Percentiles rank a stretch among this genome's conserved stretches.
phyloP scores from a whole-genome alignment of 2,888 invertebrate species.

The Apomyelois bistriatella region DNA sequence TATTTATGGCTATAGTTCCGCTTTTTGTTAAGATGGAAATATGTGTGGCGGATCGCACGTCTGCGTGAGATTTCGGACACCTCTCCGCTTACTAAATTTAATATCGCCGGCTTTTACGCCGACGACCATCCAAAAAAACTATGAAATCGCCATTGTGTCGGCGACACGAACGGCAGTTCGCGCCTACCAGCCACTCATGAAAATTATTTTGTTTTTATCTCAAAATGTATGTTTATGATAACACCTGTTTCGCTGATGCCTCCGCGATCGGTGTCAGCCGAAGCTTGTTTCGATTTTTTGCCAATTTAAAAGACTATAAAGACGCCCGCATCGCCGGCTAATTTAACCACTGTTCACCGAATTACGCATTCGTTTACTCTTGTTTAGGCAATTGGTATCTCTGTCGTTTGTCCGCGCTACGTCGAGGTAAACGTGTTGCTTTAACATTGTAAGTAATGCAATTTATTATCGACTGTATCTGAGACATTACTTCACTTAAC shows the following conservation, averaged over 20 bases:
- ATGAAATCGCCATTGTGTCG: conserved; percentile 78
- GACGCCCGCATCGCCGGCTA: conserved; percentile 76
- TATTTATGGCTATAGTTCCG: conserved; percentile 81
- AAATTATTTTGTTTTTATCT: conserved; percentile 79
- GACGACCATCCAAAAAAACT: conserved; percentile 66
- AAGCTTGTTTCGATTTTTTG: conserved; percentile 75
- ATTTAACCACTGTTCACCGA: conserved; percentile 76
- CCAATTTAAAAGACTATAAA: conserved; percentile 77
- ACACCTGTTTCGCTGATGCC: conserved; percentile 79
- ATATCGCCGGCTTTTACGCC: conserved; percentile 76
- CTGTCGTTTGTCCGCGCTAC: conserved; percentile 2
- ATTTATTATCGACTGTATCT: conserved; percentile 1
- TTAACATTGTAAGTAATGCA: conserved; percentile 8
- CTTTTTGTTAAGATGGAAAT: conserved; percentile 79
- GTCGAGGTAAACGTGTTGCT: conserved; percentile 4
- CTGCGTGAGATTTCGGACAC: conserved; percentile 80
- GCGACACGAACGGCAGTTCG: conserved; percentile 76
- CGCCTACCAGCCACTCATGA: conserved; percentile 78
- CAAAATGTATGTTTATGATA: conserved; percentile 80
- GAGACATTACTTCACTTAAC: conserved; percentile 18
- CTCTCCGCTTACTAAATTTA: conserved; percentile 80
- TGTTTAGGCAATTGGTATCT: conserved; percentile 37
- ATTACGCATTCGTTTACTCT: conserved; percentile 67
- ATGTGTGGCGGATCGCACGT: conserved; percentile 81
- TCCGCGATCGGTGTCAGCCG: conserved; percentile 76